Base-by-base conservation (phyloP, 2,888 invertebrate species). In the Macrophya alboannulata region DNA sequence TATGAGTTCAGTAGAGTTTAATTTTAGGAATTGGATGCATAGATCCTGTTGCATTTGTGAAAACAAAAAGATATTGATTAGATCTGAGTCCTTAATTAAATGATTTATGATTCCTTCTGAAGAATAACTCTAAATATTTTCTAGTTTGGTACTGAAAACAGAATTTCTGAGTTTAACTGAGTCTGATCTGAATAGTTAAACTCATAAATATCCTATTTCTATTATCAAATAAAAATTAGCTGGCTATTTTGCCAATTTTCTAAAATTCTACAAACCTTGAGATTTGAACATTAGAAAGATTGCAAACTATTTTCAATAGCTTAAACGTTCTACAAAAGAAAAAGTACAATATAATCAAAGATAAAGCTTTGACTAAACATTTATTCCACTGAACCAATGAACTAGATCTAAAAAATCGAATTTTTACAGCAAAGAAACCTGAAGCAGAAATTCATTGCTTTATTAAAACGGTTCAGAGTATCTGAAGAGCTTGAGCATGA, bases 401-500 rank as follows among this genome's bases (percentile, higher is more conserved):
- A 17, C 37, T 68, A 4, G 25, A 21, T 68, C 21, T 43, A 37
- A 62, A 25, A 10, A 45, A 37, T 45, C 51, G 31, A 83, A 43
- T 81, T n/a, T 87, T 91, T 94, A 87, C 95, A 98, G 96, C 98
- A 98, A 96, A 96, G 98, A 92, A 99, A 99, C 94, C 95, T 99
- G 92, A 99, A 99, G 94, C 99, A 99, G 94, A 98, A 98, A 94
- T 99, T 99, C 94, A 98, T 99, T 88, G 98, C 99, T 82, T 94
- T 99, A 89, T 94, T 99, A 92, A 97, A 98, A 92, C 96, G 98
- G 91, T 99, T 99, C 95, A 97, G 98, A 90, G 97, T 98, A 88
- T 97, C 98, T 65, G 99, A 99, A 93, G 98, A 99, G 91, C 94
- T 98, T 92, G 97, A 97, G 91, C 93, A 94, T 84, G 94, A 94